Evolutionary conservation across 2,113 vertebrate genomes (phyloP).

Genomic region (Anguilla japonica): DNA sequence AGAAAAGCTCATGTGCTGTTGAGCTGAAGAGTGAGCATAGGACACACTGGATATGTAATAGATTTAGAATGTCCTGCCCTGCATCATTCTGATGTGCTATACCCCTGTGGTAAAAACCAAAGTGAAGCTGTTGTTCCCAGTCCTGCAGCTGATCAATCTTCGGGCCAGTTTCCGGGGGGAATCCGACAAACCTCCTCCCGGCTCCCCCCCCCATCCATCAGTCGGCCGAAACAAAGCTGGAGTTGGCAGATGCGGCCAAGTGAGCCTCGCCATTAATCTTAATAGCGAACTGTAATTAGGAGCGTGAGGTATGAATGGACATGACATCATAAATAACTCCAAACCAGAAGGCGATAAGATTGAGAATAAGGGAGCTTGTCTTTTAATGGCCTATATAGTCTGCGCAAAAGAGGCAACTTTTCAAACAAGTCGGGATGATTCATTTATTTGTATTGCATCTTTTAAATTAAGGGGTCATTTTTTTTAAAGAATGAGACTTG

Average conservation of each 20-base stretch:
- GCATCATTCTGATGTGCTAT: slow-evolving; percentile 40
- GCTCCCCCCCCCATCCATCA: slow-evolving; percentile 43
- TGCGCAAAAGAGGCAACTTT: slow-evolving; percentile 18
- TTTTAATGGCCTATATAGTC: slow-evolving; percentile 32
- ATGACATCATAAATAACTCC: slow-evolving; percentile 56
- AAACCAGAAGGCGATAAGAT: slow-evolving; percentile 42
- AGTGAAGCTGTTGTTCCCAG: slow-evolving; percentile 31
- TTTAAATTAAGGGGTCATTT: not conserved
- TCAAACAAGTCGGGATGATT: slow-evolving; percentile 28
- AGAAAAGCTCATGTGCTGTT: not conserved
- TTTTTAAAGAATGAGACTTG: not conserved
- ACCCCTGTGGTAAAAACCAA: slow-evolving; percentile 38
- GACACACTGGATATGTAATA: slow-evolving; percentile 21
- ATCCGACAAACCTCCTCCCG: slow-evolving; percentile 33
- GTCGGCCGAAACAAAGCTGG: slow-evolving; percentile 52
- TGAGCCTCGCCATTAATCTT: slow-evolving; percentile 59
- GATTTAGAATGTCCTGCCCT: slow-evolving; percentile 37
- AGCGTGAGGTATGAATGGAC: slow-evolving; percentile 47
- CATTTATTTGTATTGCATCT: slow-evolving; percentile 24
- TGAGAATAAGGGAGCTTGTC: slow-evolving; percentile 43
- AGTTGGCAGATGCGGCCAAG: slow-evolving; percentile 46
- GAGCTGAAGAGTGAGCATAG: not conserved
- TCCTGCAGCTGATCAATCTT: slow-evolving; percentile 45
- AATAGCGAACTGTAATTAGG: slow-evolving; percentile 59
- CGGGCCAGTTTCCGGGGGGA: slow-evolving; percentile 26